These are phyloP conservation scores for Scaptomyza hsui DNA, from an alignment of 1,140 invertebrate species.

Conservation along the genomic window DNA sequence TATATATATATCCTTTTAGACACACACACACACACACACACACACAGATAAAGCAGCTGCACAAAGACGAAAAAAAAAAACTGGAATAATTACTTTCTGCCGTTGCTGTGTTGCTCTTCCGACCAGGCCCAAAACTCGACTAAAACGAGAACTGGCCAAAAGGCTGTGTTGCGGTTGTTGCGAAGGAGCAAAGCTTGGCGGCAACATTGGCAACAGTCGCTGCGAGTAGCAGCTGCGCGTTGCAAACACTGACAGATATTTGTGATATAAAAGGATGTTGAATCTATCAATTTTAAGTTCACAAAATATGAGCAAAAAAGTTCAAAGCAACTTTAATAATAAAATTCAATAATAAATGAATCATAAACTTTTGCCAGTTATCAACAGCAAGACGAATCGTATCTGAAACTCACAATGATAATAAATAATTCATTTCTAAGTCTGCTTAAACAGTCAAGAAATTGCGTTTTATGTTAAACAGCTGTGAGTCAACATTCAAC, in stretches of 20 bases:
- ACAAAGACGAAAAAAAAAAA: conserved; percentile 2
- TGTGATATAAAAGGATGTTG: conserved; percentile 28
- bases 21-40: conserved; percentile 3
- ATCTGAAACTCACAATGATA: conserved; percentile 3
- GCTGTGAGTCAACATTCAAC: conserved; percentile 30
- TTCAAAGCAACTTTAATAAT: conserved; percentile 9
- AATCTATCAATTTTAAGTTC: conserved; percentile 2
- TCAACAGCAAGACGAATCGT: not conserved
- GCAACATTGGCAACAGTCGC: conserved; percentile 3
- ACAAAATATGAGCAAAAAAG: not conserved
- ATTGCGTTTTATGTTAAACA: conserved; percentile 26
- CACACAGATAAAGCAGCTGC: conserved; percentile 5
- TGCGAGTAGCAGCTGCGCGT: conserved; percentile 47
- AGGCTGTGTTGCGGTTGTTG: conserved; percentile 2
- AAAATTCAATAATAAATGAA: not conserved
- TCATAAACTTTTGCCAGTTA: too few species aligned
- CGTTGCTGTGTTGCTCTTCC: conserved; percentile 43
- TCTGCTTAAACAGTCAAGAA: conserved; percentile 24
- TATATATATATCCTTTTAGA: not conserved
- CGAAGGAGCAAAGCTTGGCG: conserved; percentile 12
- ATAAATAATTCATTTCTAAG: conserved; percentile 21
- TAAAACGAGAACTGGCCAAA: conserved; percentile 39
- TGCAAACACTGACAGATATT: conserved; percentile 31
- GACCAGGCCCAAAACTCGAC: conserved; percentile 54
- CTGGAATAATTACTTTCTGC: conserved; percentile 27